Conservation (phyloP, 2,888 invertebrate species). For the Rhagium mordax region DNA sequence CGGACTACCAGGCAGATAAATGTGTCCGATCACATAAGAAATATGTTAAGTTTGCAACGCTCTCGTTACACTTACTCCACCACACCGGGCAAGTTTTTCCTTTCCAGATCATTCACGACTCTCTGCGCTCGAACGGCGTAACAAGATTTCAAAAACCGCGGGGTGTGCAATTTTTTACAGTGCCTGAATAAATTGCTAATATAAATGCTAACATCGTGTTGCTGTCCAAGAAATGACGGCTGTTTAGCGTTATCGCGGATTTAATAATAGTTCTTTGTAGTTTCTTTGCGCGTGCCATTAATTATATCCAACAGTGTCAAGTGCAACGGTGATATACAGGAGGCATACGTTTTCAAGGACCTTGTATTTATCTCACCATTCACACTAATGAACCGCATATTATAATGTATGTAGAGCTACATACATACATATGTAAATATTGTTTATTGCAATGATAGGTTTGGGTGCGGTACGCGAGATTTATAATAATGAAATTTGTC, state of each 20-base stretch:
- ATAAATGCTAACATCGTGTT: background rate
- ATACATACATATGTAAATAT: conserved; percentile 40
- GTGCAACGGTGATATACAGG: background rate
- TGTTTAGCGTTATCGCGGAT: background rate
- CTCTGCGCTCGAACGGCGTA: background rate
- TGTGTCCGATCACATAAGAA: background rate
- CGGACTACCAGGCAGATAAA: background rate
- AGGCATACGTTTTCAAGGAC: background rate
- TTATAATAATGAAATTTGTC: too few relatives aligned
- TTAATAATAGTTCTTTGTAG: conserved; percentile 6
- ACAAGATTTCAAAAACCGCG: background rate
- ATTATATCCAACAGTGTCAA: conserved; percentile 15
- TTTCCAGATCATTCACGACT: conserved; percentile 3
- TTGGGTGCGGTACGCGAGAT: conserved; percentile 30
- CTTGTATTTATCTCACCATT: conserved; percentile 45
- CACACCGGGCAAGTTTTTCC: background rate
- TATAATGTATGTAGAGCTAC: conserved; percentile 23
- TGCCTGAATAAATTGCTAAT: conserved; percentile 14
- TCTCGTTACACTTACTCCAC: background rate
- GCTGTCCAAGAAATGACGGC: background rate
- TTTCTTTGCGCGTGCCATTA: conserved; percentile 10
- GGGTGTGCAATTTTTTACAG: background rate
- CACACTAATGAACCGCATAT: conserved; percentile 50
- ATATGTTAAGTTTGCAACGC: background rate
- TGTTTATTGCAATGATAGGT: conserved; percentile 47